A percentile compares a stretch with the other conserved stretches of the same genome.
These are phyloP conservation scores for Scaptomyza pallida DNA, from an alignment of 1,140 invertebrate genomes.

Conservation along the genomic window DNA sequence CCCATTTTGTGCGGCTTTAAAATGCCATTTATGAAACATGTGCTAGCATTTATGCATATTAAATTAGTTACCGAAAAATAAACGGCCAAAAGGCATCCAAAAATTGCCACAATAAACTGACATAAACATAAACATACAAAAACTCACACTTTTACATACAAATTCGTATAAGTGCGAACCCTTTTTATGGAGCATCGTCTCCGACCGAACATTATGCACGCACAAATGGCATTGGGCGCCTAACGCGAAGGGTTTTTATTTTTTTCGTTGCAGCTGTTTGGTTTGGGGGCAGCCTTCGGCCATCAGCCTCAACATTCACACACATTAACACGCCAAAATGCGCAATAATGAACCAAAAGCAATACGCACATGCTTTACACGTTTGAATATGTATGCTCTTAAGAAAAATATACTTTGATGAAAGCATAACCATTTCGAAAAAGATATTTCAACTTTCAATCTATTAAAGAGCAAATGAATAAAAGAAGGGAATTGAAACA, in stretches of 20 bases:
- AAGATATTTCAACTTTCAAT: no score
- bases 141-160: conserved; percentile 10
- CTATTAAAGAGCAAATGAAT: no score
- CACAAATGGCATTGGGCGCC: conserved; percentile 44
- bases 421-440: no score
- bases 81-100: conserved; percentile 58
- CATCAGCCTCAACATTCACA: conserved; percentile 52
- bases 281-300: neutral
- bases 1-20: conserved; percentile 74
- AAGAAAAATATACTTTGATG: no score
- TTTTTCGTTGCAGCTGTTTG: conserved; percentile 50
- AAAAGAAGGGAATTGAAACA: no score
- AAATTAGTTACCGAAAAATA: conserved; percentile 75
- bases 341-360: conserved; percentile 38
- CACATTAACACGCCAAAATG: conserved; percentile 54
- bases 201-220: conserved; percentile 42
- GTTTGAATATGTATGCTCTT: no score
- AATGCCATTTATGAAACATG: conserved; percentile 81
- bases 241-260: conserved; percentile 7
- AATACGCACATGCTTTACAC: conserved; percentile 15
- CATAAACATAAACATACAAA: conserved; percentile 27
- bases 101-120: conserved; percentile 51
- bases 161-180: conserved; percentile 56
- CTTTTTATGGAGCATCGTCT: conserved; percentile 66
- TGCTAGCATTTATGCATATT: conserved; percentile 81